Evolutionary conservation across 2,113 vertebrate species (phyloP), one percentile per base, ranked within the genome.

Genomic region (Acanthisitta chloris): DNA sequence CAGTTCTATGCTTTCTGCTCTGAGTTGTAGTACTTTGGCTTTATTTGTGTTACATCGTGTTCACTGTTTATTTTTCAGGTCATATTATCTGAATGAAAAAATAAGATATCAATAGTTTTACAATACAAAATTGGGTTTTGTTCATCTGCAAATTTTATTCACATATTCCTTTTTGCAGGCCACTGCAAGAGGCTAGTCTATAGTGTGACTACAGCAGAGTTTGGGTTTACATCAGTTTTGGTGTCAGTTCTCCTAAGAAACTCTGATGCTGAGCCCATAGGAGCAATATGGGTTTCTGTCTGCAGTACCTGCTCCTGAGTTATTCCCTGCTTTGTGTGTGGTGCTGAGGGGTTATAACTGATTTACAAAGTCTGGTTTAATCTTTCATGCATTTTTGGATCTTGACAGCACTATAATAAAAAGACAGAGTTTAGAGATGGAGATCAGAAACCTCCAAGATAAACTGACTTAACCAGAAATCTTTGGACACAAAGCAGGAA

Each of bases 381-480:
- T 62, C 28, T 80, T 90, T 76, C 67, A 24, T 66, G 17, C 67
- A 55, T 88, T 88, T 90, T 83, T 99, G 99, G 98, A 99, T 94
- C 91, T 99, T 70, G 98, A 98, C 34, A 94, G 81, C 5, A 79
- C 98, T 69, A 3, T 81, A 29, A 72, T 90, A 91, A 96, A 94
- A 24, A 98, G 96, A 79, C 97, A 96, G 79, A 96, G 62, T 87
- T 96, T 98, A 34, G 98, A 99, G 86, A 88, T 83, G 62, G 98
- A 99, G 94, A 98, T 94, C 55, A 97, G 96, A 87, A 95, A 83
- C 54, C 97, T 99, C 12, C 95, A 94, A 76, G 98, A 98, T 57
- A 98, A 98, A 71, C 81, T 99, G 34, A 89, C 97, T 98, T 36
- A 97, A 94, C 31, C 98, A 98, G 95, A 96, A 95, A 67, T 98